Conservation (phyloP, 1,140 invertebrate species). For the Neuroterus valhalla region DNA sequence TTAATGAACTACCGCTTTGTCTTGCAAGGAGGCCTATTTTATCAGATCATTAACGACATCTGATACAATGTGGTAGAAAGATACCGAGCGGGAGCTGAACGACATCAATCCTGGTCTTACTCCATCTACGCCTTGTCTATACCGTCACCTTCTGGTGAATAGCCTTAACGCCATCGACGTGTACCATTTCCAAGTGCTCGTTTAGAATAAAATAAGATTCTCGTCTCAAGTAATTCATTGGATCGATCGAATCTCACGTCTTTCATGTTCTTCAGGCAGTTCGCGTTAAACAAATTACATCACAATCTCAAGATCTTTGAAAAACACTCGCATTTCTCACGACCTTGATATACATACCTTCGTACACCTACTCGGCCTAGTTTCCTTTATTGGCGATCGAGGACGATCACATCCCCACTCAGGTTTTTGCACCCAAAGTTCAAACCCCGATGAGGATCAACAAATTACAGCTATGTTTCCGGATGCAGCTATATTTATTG, state of each 20-base stretch:
- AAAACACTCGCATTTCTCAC: constrained; percentile 7
- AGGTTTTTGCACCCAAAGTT: neutral
- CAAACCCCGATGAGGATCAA: neutral
- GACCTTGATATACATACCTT: constrained; percentile 2
- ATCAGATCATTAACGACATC: constrained; percentile 18
- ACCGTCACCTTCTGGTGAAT: constrained; percentile 24
- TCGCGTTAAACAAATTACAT: constrained; percentile 27
- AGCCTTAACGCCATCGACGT: constrained; percentile 24
- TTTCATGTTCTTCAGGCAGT: constrained; percentile 14
- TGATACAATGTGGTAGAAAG: constrained; percentile 3
- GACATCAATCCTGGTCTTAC: constrained; percentile 3
- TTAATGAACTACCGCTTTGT: constrained; percentile 26
- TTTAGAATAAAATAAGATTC: constrained; percentile 29
- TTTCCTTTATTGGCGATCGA: constrained; percentile 14
- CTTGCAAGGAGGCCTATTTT: constrained; percentile 9
- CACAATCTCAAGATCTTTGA: neutral
- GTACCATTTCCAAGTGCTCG: constrained; percentile 11
- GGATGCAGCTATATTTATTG: neutral
- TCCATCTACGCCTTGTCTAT: constrained; percentile 2
- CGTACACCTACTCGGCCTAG: constrained; percentile 5
- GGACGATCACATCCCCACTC: neutral
- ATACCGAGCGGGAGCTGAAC: constrained; percentile 3
- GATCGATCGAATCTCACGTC: constrained; percentile 23
- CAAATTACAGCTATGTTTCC: neutral
- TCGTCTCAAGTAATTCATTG: constrained; percentile 23